A percentile compares a stretch with the other conserved stretches of the same genome.
phyloP scores from a whole-genome alignment of 2,113 vertebrate genomes.

The Caranx ignobilis region DNA sequence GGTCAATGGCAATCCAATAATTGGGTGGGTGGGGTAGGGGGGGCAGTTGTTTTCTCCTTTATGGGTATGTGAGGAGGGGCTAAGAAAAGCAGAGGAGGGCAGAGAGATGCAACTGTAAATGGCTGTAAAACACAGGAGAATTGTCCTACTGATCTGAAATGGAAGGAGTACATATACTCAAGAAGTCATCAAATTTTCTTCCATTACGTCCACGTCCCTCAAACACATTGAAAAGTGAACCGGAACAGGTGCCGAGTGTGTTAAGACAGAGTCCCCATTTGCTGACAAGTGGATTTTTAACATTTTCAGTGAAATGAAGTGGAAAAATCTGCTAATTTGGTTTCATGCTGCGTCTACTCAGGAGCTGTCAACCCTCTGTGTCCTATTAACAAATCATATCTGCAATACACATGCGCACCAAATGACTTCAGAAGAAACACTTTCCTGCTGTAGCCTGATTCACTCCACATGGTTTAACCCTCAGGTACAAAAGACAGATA shows the following conservation, averaged over 20 bases:
- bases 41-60: no score
- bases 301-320: background rate
- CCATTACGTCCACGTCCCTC: no score
- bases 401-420: background rate
- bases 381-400: background rate
- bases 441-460: constrained; percentile 12
- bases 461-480: constrained; percentile 5
- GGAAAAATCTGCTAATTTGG: background rate
- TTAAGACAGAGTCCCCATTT: background rate
- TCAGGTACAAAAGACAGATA: background rate
- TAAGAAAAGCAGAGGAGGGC: no score
- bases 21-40: no score
- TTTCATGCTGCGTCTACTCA: background rate
- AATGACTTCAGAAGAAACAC: constrained; percentile 11
- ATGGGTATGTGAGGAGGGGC: no score
- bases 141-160: no score
- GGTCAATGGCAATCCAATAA: no score
- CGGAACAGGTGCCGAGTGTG: background rate
- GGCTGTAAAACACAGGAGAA: no score
- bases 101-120: no score
- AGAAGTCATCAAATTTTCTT: no score
- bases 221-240: background rate
- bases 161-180: no score
- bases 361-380: background rate
- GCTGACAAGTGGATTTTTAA: background rate